Base-by-base conservation (phyloP, 2,888 invertebrate genomes). In the Catocala nupta region DNA sequence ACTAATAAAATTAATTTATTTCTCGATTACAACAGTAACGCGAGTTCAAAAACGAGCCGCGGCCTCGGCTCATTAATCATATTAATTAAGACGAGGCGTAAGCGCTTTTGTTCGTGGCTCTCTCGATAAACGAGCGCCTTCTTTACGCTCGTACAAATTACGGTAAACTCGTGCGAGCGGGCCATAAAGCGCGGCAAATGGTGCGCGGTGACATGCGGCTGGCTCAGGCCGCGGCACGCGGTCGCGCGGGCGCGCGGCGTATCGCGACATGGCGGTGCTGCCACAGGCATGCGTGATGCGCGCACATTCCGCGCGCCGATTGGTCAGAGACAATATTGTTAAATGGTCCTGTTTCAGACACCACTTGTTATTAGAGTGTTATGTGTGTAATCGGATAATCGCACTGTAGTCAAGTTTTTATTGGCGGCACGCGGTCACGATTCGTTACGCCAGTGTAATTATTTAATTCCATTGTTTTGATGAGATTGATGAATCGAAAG, bases 1-100 rank as follows among this genome's bases (percentile, higher is more conserved):
- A 89, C 89, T 91, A 92, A 93, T 92, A 90, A 90, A 92, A 92
- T 93, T 92, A 93, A 94, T 93, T 92, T 93, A 92, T 93, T 91
- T 90, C 90, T 90, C 90, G 91, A 93, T 93, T 93, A 91, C 90
- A 90, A 88, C 87, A 89, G 89, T 90, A 88, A 91, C 82, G 79
- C 81, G 84, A 89, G 90, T 90, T 92, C 90, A 90, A 91, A 90
- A 91, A 88, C 85, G 84, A 70, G 87, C 92, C 93, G 92, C 89
- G 74, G 82, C 83, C 78, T 78, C 78, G 84, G 80, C 81, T 90
- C 93, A 93, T 94, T 90, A 92, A 94, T 94, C 93, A 94, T 90
- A 90, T 90, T 93, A 94, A 94, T 94, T 93, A 93, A 93, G 93
- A 94, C 89, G 90, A 90, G 89, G 86, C 82, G 81, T 88, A 89